Conservation (phyloP, 64 coral and sea anemone genomes). For the Catalaphyllia jardinei region DNA sequence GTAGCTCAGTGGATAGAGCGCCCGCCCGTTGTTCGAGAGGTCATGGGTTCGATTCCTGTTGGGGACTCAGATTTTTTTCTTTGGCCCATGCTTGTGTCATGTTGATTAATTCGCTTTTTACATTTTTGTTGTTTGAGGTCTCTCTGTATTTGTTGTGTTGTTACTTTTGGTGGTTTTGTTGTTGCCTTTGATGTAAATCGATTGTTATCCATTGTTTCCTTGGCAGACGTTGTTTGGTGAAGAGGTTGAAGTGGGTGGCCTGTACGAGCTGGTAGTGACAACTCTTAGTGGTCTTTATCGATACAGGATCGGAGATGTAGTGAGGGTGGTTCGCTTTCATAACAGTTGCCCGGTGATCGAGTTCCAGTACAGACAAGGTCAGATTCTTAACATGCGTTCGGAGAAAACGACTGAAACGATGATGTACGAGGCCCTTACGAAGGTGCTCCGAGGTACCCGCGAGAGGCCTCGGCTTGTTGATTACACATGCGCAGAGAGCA, state of each 20-base stretch:
- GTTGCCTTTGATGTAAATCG: too few species aligned
- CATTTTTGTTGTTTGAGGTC: too few species aligned
- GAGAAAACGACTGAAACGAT: slow-evolving; percentile 63
- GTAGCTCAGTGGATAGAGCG: too few species aligned
- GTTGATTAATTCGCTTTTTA: too few species aligned
- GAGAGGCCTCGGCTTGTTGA: slow-evolving; percentile 10
- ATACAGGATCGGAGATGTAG: slow-evolving; percentile 66
- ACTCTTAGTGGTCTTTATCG: slow-evolving; percentile 60
- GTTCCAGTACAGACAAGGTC: slow-evolving; percentile 62
- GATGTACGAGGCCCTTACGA: slow-evolving; percentile 51
- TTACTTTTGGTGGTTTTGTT: too few species aligned
- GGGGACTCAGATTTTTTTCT: too few species aligned
- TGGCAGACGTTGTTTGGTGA: slow-evolving; percentile 57
- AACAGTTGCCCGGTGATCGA: slow-evolving; percentile 49
- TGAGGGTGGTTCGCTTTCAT: slow-evolving; percentile 56
- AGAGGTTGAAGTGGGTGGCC: slow-evolving; percentile 13
- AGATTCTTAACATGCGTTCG: slow-evolving; percentile 61
- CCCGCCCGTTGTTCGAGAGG: too few species aligned
- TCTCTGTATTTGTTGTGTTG: too few species aligned
- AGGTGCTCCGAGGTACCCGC: background rate
- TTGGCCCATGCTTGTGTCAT: too few species aligned
- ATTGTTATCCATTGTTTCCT: background rate
- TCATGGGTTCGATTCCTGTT: too few species aligned
- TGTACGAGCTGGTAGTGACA: slow-evolving; percentile 55
- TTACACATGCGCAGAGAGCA: slow-evolving; percentile 67